Evolutionary conservation across 2,113 vertebrate genomes (phyloP), one percentile per base, ranked within the genome.

Genomic region (Paratilapia polleni): DNA sequence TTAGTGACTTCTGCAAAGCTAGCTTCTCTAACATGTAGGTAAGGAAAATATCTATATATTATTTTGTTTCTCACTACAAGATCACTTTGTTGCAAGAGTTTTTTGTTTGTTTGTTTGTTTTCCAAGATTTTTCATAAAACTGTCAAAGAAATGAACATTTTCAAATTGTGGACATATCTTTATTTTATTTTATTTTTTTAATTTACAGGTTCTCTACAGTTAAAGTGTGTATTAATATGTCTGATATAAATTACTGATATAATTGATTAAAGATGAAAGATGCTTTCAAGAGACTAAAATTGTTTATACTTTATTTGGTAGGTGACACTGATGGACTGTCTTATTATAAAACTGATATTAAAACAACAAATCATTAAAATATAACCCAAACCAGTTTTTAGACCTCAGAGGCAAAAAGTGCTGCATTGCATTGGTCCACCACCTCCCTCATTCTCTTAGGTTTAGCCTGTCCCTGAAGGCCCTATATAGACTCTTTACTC

Each of bases 401-500:
- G 47, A 31, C 19, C 68, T 52, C 4, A 73, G 47, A 52, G 47
- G 47, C 17, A 73, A 52, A 73, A 73, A 8, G 19, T 54, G 68
- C 8, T 31, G 47, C 8, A 62, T 8, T 41, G 22, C 3, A 47
- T 36, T 11, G 49, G 12, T 78, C 66, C 19, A 43, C 14, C 12
- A 59, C 3, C 22, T 61, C 54, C n/a, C 26, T 77, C 54, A 34
- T 59, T 59, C 31, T 62, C 17, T 38, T 4, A 43, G 47, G 36
- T 36, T 52, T 61, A 64, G 19, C 56, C 17, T 74, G 59, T 89
- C 77, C 54, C 85, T 57, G 10, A 36, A 56, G 54, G 49, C 7
- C 9, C 8, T 22, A 20, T 79, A 81, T n/a, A 84, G 41, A 84
- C 68, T 64, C 38, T 41, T 86, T 73, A 62, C 58, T 88, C 80